phyloP scores from a whole-genome alignment of 2,888 invertebrate species.

The Euclidia mi region DNA sequence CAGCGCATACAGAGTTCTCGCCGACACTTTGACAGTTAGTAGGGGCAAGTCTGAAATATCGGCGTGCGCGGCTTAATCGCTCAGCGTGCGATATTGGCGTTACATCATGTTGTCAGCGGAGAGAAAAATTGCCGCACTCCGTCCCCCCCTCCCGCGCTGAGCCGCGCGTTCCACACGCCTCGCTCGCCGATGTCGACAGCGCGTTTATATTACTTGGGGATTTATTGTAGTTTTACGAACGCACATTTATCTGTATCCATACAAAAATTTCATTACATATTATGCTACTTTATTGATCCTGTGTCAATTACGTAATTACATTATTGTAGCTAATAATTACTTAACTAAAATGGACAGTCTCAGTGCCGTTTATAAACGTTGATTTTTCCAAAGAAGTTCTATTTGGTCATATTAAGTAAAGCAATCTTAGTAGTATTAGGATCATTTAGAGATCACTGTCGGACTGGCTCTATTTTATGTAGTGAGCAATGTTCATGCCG shows the following conservation, averaged over 20 bases:
- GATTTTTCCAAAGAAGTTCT: neutral
- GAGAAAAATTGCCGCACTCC: slow-evolving; percentile 88
- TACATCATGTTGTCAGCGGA: slow-evolving; percentile 90
- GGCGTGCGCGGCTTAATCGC: slow-evolving; percentile 89
- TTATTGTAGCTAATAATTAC: neutral
- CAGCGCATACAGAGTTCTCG: slow-evolving; percentile 71
- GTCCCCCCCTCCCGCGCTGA: slow-evolving; percentile 65
- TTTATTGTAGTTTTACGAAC: slow-evolving; percentile 87
- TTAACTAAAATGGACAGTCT: neutral
- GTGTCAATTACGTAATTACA: slow-evolving; percentile 20
- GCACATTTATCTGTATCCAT: slow-evolving; percentile 78
- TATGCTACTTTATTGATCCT: slow-evolving; percentile 26
- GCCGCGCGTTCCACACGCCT: slow-evolving; percentile 67
- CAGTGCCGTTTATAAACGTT: neutral
- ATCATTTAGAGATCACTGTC: too few relatives aligned
- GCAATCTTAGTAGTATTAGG: too few relatives aligned
- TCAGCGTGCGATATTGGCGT: slow-evolving; percentile 90
- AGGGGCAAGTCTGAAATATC: slow-evolving; percentile 89
- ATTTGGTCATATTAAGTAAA: neutral
- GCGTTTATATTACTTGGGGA: slow-evolving; percentile 86
- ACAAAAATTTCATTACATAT: slow-evolving; percentile 50
- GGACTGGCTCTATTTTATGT: neutral
- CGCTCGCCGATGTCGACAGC: slow-evolving; percentile 79
- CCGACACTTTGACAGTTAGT: slow-evolving; percentile 88
- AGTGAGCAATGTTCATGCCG: neutral